Percentiles rank a stretch among this genome's conserved stretches.
Conservation (phyloP, 2,113 vertebrate genomes). For the Neoarius graeffei region DNA sequence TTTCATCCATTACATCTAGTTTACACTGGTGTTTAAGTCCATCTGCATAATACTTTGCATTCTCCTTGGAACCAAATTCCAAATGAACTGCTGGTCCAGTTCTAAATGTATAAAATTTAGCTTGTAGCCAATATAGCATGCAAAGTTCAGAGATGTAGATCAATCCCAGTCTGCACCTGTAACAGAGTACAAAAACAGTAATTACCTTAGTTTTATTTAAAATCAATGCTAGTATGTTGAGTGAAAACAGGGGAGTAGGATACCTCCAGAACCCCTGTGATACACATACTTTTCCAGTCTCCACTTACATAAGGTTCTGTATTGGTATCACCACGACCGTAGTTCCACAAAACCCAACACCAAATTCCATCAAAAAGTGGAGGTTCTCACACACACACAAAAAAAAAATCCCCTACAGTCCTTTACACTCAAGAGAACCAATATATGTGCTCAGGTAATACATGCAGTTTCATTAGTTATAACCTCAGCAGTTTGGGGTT, state of each 20-base stretch:
- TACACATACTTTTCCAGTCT: not conserved
- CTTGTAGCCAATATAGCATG: not conserved
- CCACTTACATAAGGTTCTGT: not conserved
- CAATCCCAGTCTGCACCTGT: not conserved
- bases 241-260: not conserved
- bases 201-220: not conserved
- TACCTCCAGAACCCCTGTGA: not conserved
- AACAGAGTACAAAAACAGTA: not conserved
- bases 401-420: no score
- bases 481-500: not conserved
- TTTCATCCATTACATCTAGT: not conserved
- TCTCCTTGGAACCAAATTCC: not conserved
- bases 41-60: not conserved
- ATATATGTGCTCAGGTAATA: conserved; percentile 42
- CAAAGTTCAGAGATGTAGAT: not conserved
- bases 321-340: not conserved
- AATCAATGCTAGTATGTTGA: not conserved
- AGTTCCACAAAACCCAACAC: not conserved
- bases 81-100: not conserved
- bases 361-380: not conserved
- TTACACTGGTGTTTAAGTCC: not conserved
- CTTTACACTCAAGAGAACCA: not conserved
- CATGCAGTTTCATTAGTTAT: conserved; percentile 33
- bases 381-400: not conserved
- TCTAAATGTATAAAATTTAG: not conserved